Percentiles rank a stretch among this genome's conserved stretches.
These are phyloP conservation scores for Pogonocherus hispidulus DNA, from an alignment of 2,888 invertebrate species.

Conservation along the genomic window DNA sequence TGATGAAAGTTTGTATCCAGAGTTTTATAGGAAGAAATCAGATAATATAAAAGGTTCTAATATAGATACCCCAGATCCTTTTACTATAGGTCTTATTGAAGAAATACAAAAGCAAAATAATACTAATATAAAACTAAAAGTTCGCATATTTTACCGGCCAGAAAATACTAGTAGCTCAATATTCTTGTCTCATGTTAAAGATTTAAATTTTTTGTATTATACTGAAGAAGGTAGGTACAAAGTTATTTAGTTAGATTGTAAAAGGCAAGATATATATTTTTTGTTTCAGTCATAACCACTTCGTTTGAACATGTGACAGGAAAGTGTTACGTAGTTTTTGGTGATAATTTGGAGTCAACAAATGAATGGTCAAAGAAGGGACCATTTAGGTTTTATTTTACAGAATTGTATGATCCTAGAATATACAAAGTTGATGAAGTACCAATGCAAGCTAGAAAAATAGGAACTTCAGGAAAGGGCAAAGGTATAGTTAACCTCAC, in stretches of 20 bases:
- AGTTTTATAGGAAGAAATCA: slow-evolving; percentile 83
- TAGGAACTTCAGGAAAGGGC: slow-evolving; percentile 74
- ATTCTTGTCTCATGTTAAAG: slow-evolving; percentile 73
- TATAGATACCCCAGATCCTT: slow-evolving; percentile 81
- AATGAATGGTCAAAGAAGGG: slow-evolving; percentile 76
- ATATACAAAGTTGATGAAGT: slow-evolving; percentile 74
- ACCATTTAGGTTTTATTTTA: slow-evolving; percentile 82
- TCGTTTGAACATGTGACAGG: slow-evolving; percentile 76
- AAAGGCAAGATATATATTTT: not conserved
- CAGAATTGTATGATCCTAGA: slow-evolving; percentile 75
- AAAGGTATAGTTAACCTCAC: slow-evolving; percentile 70
- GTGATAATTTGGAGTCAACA: slow-evolving; percentile 71
- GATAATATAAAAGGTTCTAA: slow-evolving; percentile 81
- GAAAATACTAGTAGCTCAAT: slow-evolving; percentile 79
- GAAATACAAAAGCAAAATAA: slow-evolving; percentile 71
- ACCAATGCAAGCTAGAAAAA: slow-evolving; percentile 72
- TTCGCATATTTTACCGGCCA: slow-evolving; percentile 81
- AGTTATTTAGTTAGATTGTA: not conserved
- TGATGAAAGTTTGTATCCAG: slow-evolving; percentile 84
- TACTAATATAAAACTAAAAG: slow-evolving; percentile 76
- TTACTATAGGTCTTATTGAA: slow-evolving; percentile 79
- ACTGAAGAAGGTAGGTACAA: slow-evolving; percentile 75
- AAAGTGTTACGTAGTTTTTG: slow-evolving; percentile 78
- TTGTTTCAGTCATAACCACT: slow-evolving; percentile 69
- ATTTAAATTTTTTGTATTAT: slow-evolving; percentile 84